Evolutionary conservation across 2,888 invertebrate genomes (phyloP), one percentile per base, ranked within the genome.

Genomic region (Perizoma flavofasciatum): DNA sequence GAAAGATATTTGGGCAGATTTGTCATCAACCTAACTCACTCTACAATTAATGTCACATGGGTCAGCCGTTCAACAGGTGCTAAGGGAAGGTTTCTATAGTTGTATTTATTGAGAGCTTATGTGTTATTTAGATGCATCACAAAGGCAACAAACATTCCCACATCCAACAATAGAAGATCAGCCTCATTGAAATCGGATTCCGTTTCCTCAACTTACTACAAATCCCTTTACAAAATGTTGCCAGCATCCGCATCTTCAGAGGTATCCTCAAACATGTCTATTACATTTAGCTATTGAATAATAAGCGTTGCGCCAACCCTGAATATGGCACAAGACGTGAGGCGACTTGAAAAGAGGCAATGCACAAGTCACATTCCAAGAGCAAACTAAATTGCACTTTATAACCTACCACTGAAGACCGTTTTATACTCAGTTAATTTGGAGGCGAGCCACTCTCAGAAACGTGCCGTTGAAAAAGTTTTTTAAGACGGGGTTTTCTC

Each of bases 201-300:
- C 59, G 56, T 68, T 66, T 58, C 39, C 46, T 51, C 53, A 41
- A 51, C 43, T 55, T 39, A 47, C 39, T 60, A 62, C 61, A 63
- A 66, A 75, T 72, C 69, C 70, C 63, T 66, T 67, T 62, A 65
- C 64, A 56, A 50, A 68, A 62, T 46, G 61, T 66, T 65, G 62
- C 65, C 67, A 65, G 51, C 63, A 60, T 63, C 65, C 49, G 49
- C 59, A 54, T 62, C 60, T 53, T 65, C 62, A 69, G 67, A 73
- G 64, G 68, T 69, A 69, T 65, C 66, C 55, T 72, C 72, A 79
- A 82, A 83, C 82, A 82, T 79, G 79, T 81, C 80, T 81, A 83
- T 83, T 83, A 86, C 83, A 80, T 83, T 83, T 81, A 79, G 81
- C 79, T 83, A 85, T 83, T 86, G 84, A 85, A 86, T 86, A 86